Percentiles rank a stretch among this genome's conserved stretches.
phyloP scores from a whole-genome alignment of 1,140 invertebrate genomes.

The Protaetia brevitarsis region DNA sequence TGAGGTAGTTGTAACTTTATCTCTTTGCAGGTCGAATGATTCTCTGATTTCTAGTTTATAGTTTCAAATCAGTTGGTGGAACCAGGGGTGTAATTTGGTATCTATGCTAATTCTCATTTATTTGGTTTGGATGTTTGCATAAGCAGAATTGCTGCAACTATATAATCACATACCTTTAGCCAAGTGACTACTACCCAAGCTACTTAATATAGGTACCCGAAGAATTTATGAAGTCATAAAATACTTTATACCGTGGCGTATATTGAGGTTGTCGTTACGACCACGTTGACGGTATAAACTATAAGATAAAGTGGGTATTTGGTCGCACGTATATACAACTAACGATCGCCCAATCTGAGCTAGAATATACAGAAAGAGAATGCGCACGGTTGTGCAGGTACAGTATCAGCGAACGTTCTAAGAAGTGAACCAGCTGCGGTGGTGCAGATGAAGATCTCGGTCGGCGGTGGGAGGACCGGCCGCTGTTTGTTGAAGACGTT shows the following conservation, averaged over 20 bases:
- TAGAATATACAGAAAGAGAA: constrained; percentile 4
- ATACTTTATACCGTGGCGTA: constrained; percentile 12
- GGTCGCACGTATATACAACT: constrained; percentile 1
- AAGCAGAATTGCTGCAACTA: no score
- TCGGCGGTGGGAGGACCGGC: constrained; percentile 36
- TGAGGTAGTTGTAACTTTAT: no score
- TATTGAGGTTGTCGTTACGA: constrained; percentile 11
- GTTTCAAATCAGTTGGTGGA: no score
- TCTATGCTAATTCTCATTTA: no score
- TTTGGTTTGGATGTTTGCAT: no score
- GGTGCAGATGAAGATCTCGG: constrained; percentile 40
- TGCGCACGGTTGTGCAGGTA: constrained; percentile 7
- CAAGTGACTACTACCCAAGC: neutral
- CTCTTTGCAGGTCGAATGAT: no score
- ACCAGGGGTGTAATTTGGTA: no score
- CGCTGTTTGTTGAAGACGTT: constrained; percentile 42
- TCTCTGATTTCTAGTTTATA: no score
- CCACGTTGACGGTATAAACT: constrained; percentile 8
- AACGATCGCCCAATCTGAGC: neutral
- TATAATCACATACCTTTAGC: neutral
- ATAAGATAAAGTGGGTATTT: constrained; percentile 13
- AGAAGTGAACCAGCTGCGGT: constrained; percentile 39
- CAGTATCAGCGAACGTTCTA: constrained; percentile 29
- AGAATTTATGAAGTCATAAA: constrained; percentile 18
- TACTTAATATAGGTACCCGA: neutral